A percentile compares a stretch with the other conserved stretches of the same genome.
These are phyloP conservation scores for Tyrophagus putrescentiae DNA, from an alignment of 1,140 invertebrate species.

Conservation along the genomic window DNA sequence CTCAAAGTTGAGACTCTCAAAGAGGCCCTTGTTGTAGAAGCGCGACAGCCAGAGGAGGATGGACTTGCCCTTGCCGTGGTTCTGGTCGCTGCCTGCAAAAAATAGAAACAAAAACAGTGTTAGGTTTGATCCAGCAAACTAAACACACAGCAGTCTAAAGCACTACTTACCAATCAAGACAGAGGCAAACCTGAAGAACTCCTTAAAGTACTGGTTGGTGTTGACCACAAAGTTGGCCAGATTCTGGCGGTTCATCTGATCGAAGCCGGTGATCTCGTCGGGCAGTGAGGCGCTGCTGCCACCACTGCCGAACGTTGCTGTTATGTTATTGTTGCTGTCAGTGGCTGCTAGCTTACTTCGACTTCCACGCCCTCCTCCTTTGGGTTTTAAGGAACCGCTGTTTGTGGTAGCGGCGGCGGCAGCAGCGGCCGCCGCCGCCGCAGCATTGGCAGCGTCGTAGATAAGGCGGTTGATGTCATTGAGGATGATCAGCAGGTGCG, in stretches of 20 bases:
- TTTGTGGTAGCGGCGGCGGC: background rate
- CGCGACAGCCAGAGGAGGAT: background rate
- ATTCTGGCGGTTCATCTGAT: background rate
- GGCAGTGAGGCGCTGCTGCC: background rate
- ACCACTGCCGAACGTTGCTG: background rate
- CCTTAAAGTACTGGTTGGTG: background rate
- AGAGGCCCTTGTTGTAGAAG: background rate
- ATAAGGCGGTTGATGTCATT: slow-evolving; percentile 10
- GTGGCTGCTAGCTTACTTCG: background rate
- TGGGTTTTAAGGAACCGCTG: background rate
- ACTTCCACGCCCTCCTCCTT: background rate
- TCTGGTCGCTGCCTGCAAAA: background rate
- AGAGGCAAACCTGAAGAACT: slow-evolving; percentile 2
- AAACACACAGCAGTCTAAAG: background rate
- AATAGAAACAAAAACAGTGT: background rate
- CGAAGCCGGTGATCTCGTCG: slow-evolving; percentile 4
- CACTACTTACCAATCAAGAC: background rate
- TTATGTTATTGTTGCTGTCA: background rate
- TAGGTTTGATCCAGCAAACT: background rate
- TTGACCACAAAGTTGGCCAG: background rate
- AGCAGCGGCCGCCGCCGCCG: background rate
- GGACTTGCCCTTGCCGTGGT: background rate
- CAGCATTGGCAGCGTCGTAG: slow-evolving; percentile 2
- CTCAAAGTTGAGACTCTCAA: slow-evolving; percentile 1
- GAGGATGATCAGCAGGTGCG: slow-evolving; percentile 14